Conservation (phyloP, 2,113 vertebrate genomes). For the Xenopus laevis region DNA sequence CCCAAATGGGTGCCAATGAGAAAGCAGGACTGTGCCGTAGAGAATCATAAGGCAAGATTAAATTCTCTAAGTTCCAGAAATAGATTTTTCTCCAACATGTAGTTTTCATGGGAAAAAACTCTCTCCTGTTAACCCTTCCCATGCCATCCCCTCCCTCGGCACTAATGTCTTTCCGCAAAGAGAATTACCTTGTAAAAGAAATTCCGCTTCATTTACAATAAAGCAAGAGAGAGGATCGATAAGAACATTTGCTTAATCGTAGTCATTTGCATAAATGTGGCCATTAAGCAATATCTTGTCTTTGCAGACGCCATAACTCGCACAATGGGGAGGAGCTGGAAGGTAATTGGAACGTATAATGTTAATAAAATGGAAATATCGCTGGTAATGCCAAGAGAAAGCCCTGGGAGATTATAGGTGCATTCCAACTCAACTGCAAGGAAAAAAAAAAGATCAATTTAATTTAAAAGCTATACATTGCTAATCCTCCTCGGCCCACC, state of each 20-base stretch:
- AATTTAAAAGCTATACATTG: no score
- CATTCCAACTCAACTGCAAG: constrained; percentile 11
- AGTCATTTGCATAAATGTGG: constrained; percentile 32
- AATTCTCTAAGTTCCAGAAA: background rate
- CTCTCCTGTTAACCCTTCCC: background rate
- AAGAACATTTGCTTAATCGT: constrained; percentile 30
- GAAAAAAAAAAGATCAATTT: background rate
- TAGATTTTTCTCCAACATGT: background rate
- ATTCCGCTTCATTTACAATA: constrained; percentile 10
- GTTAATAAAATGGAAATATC: constrained; percentile 26
- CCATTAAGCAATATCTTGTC: constrained; percentile 39
- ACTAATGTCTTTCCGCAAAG: background rate
- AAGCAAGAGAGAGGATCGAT: constrained; percentile 20
- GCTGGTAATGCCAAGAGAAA: constrained; percentile 19
- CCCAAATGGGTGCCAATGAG: no score
- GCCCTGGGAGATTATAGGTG: constrained; percentile 12
- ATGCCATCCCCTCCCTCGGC: background rate
- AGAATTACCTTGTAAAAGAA: constrained; percentile 21
- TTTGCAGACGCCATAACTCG: no score
- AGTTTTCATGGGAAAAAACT: background rate
- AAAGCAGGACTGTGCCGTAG: no score
- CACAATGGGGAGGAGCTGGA: constrained; percentile 4
- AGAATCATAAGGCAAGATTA: no score
- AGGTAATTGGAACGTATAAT: constrained; percentile 23
- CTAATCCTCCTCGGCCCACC: no score